Percentiles rank a stretch among this genome's conserved stretches.
These are phyloP conservation scores for Folsomia candida DNA, from an alignment of 2,888 invertebrate species.

Conservation along the genomic window DNA sequence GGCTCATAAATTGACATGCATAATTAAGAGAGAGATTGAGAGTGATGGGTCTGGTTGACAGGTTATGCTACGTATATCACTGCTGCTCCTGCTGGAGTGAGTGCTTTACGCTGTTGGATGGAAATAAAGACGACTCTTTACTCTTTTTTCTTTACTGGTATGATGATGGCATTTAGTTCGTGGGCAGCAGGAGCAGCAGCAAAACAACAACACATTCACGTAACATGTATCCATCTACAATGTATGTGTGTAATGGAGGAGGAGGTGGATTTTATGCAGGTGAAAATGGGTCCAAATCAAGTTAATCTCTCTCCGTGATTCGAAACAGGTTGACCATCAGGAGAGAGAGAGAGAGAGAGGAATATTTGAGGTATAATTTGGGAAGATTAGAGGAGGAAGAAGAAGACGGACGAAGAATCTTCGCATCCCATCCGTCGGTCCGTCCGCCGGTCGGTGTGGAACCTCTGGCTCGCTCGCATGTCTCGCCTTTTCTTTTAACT, in stretches of 20 bases:
- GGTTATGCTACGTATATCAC: neutral
- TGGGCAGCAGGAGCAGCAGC: neutral
- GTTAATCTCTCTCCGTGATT: conserved; percentile 12
- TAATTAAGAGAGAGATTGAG: conserved; percentile 2
- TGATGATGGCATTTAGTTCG: neutral
- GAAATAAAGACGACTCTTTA: neutral
- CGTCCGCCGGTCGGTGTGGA: no score
- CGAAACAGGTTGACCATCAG: conserved; percentile 23
- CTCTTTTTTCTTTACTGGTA: neutral
- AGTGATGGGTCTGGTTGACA: neutral
- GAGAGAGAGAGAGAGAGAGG: conserved; percentile 4
- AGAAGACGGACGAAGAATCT: neutral
- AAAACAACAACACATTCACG: no score
- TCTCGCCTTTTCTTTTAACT: conserved; percentile 7
- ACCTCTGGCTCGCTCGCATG: conserved; percentile 2
- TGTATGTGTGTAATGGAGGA: neutral
- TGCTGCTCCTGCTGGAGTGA: neutral
- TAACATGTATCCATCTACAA: neutral
- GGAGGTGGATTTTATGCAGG: conserved; percentile 10
- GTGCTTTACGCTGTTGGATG: neutral
- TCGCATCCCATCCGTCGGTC: neutral
- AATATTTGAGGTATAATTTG: conserved; percentile 22
- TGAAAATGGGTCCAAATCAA: conserved; percentile 21
- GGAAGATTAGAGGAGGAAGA: conserved; percentile 12
- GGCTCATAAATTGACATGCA: conserved; percentile 2